Base-by-base conservation (phyloP, 2,888 invertebrate genomes). In the Macrostomum cliftonense region DNA sequence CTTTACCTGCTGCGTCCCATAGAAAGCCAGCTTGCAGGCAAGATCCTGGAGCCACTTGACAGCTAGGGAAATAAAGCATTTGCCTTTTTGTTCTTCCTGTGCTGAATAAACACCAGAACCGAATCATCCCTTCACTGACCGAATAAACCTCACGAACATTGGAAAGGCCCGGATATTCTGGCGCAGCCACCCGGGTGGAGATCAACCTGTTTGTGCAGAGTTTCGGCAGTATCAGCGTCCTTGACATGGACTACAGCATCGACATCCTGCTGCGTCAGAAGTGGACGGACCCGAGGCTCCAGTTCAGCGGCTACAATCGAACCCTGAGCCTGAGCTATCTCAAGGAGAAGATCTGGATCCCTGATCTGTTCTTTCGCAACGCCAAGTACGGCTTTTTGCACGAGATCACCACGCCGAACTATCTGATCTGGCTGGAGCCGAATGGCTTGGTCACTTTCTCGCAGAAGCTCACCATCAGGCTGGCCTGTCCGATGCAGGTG, bases 281-380 rank as follows among this genome's bases (percentile, higher is more conserved):
- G 37, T 51, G 51, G 51, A 51, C 17, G 5, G 51, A 51, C 16
- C 36, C 21, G 1, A 13, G 51, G 21, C 42, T 51, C 13, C 1
- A 16, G 38, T 16, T 50, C 17, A 19, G 19, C 12, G 38, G 48
- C 13, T 19, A 38, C 12, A 40, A 39, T 20, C 28, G 49, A 16
- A 53, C 21, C 14, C 37, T 52, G 13, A 39, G 48, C 13, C 38
- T 51, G 4, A 52, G 42, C 28, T 52, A 51, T 37, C 43, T 52
- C 43, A 51, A 52, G 38, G 42, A 53, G 21, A 51, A 52, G n/a
- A 20, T 51, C 28, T 51, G 51, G 51, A 51, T 51, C 14, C 51
- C 51, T 12, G 51, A 51, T 42, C 37, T 51, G 16, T 51, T 53
- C 39, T 51, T 51, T 43, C 28, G 51, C 16, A 51, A 51, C 43